Conservation (phyloP, 2,113 vertebrate genomes). For the Gymnogyps californianus region DNA sequence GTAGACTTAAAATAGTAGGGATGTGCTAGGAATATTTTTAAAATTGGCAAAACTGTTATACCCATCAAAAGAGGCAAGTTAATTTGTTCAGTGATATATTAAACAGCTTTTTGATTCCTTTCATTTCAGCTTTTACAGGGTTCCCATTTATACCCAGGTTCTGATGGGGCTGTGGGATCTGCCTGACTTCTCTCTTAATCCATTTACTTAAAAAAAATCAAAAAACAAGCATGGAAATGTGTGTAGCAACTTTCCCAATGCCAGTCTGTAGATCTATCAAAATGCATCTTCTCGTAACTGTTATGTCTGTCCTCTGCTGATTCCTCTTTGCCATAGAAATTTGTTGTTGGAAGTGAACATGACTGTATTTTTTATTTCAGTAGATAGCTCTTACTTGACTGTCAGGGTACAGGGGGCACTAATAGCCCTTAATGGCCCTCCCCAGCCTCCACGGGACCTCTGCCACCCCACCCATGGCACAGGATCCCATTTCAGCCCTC, state of each 20-base stretch:
- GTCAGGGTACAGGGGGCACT: not conserved
- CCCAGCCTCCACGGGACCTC: not conserved
- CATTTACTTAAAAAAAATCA: not conserved
- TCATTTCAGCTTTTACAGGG: not conserved
- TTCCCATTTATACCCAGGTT: not conserved
- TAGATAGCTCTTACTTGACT: not conserved
- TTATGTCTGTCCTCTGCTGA: not conserved
- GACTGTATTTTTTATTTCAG: not conserved
- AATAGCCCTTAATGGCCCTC: not conserved
- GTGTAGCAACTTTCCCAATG: not conserved
- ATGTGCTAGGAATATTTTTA: not conserved
- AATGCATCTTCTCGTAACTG: not conserved
- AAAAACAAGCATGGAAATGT: not conserved
- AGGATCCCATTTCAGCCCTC: not conserved
- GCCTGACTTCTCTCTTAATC: not conserved
- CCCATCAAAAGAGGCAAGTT: not conserved
- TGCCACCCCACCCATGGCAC: not conserved
- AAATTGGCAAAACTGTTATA: not conserved
- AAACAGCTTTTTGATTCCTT: not conserved
- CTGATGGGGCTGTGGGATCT: not conserved
- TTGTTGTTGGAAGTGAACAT: not conserved
- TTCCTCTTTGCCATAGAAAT: not conserved
- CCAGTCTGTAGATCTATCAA: not conserved
- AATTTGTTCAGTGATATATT: not conserved
- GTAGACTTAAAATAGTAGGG: not conserved